Evolutionary conservation across 2,113 vertebrate genomes (phyloP).

Genomic region (Progne subis): DNA sequence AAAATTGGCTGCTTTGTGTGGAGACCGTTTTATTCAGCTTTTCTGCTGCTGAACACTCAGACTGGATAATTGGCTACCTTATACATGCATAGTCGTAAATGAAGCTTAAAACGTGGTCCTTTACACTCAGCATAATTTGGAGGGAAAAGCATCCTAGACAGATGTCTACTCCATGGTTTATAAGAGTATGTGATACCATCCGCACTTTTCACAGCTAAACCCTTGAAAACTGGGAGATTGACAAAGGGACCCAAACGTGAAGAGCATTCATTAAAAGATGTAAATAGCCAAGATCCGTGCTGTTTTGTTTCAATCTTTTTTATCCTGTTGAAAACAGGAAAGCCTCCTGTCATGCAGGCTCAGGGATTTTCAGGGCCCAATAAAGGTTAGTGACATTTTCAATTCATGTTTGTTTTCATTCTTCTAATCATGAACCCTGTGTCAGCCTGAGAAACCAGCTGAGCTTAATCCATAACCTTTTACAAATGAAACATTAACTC

Average conservation of each 20-base stretch:
- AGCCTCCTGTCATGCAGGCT: slow-evolving; percentile 75
- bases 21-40: slow-evolving; percentile 3
- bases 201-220: slow-evolving; percentile 73
- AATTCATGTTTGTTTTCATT: slow-evolving; percentile 80
- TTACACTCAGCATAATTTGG: slow-evolving; percentile 61
- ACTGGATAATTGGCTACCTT: slow-evolving; percentile 40
- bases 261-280: slow-evolving; percentile 80
- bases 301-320: slow-evolving; percentile 77
- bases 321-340: slow-evolving; percentile 76
- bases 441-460: slow-evolving; percentile 74
- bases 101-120: slow-evolving; percentile 57
- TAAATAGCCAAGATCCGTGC: slow-evolving; percentile 73
- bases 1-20: not conserved
- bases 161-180: slow-evolving; percentile 71
- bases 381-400: slow-evolving; percentile 80
- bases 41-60: not conserved
- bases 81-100: slow-evolving; percentile 39
- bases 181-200: slow-evolving; percentile 74
- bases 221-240: slow-evolving; percentile 73
- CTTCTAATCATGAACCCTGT: slow-evolving; percentile 74
- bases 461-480: slow-evolving; percentile 79
- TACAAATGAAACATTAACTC: slow-evolving; percentile 76
- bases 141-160: slow-evolving; percentile 67
- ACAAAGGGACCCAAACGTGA: slow-evolving; percentile 75
- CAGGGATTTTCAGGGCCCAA: slow-evolving; percentile 67